Base-by-base conservation (phyloP, 1,140 invertebrate genomes). In the Drosophila serrata region DNA sequence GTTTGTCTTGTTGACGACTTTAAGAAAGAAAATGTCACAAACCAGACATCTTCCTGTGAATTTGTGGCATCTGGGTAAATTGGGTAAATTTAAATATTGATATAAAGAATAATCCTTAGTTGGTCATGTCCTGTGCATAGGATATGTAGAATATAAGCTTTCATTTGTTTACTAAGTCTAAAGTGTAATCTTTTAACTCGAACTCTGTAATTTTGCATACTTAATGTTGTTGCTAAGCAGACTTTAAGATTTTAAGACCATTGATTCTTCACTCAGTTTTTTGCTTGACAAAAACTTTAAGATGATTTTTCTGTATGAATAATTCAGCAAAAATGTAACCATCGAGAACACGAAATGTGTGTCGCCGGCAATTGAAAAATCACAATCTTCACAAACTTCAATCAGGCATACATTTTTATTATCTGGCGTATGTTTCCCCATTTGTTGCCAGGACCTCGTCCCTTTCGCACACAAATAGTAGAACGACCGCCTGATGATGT, bases 321-420 rank as follows among this genome's bases (percentile, higher is more conserved):
- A 72, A 87, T 79, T 86, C 79, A 82, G n/a, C 51, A 42, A 19
- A 51, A 49, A 67, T 24, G n/a, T 33, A 60, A 19, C 42, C 75
- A 5, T 0, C 12, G 19, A 19, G 60, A 7, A n/a, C 37, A 24
- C 22, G 45, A 51, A 61, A 19, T 56, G 48, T 57, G 22, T 61
- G 59, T 61, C 19, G 17, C 53, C 35, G 56, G 70, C 53, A 27
- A 76, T 46, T 37, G 57, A 78, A 78, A 78, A 78, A 62, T 76
- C 49, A 49, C 64, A 63, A 69, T 67, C 40, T 58, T 70, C 61
- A n/a, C 75, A 74, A 87, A 81, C 80, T 88, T 84, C 85, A 87
- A 88, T 87, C 84, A 90, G 87, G 81, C 81, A 81, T 76, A 75
- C 74, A 79, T 85, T 90, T 90, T 90, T 90, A 90, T 90, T 85